phyloP scores from a whole-genome alignment of 2,797 vertebrate species.

The Rhynchotus rufescens region DNA sequence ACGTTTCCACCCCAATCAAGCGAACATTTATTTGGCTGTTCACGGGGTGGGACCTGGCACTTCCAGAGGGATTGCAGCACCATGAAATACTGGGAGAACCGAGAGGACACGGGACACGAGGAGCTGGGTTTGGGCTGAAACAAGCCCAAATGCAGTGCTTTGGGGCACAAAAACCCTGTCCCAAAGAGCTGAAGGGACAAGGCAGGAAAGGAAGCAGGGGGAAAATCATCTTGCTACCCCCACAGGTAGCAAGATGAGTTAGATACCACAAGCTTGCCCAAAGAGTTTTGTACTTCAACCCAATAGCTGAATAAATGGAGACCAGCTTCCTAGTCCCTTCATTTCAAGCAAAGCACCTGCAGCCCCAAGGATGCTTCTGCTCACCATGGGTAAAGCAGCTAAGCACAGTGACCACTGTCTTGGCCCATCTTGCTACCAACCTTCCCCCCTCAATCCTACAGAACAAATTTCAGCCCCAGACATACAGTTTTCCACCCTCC shows the following conservation, averaged over 20 bases:
- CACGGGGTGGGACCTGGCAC: slow-evolving; percentile 44
- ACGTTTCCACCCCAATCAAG: slow-evolving; percentile 56
- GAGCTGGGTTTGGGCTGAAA: not conserved
- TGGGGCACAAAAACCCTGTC: not conserved
- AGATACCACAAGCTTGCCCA: not conserved
- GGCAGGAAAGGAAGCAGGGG: no score
- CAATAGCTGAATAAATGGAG: not conserved
- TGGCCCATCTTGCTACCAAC: not conserved
- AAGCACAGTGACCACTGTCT: rapidly evolving
- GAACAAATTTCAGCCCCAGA: not conserved
- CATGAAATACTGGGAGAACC: not conserved
- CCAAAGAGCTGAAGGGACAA: not conserved
- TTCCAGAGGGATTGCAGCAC: slow-evolving; percentile 30
- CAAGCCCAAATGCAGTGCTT: not conserved
- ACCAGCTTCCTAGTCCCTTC: not conserved
- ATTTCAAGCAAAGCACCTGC: not conserved
- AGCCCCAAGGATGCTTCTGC: not conserved
- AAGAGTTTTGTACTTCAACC: not conserved
- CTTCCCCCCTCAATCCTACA: not conserved
- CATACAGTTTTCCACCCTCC: not conserved
- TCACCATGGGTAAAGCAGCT: not conserved
- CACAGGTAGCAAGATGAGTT: not conserved
- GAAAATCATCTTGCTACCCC: not conserved
- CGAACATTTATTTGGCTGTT: slow-evolving; percentile 41
- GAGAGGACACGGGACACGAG: not conserved